Evolutionary conservation across 2,797 vertebrate genomes (phyloP).

Genomic region (Pagetopsis macropterus): DNA sequence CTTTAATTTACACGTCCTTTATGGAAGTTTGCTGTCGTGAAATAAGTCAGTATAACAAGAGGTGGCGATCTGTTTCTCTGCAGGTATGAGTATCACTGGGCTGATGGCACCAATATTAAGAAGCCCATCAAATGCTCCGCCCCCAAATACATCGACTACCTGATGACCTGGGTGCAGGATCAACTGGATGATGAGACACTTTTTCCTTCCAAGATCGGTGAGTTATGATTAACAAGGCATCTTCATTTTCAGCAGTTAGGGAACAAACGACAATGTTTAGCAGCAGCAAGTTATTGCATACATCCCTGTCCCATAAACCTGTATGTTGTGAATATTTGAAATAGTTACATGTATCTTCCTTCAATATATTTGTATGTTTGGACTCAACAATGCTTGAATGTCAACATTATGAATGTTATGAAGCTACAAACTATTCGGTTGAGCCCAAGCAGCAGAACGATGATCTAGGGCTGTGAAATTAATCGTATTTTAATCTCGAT

Average conservation of each 20-base stretch:
- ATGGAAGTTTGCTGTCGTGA: not conserved
- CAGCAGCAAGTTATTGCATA: not conserved
- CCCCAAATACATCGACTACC: slow-evolving; percentile 96
- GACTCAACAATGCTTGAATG: too few species aligned
- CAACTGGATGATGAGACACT: slow-evolving; percentile 97
- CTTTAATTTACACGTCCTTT: not conserved
- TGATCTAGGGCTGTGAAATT: not conserved
- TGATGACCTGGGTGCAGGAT: slow-evolving; percentile 99
- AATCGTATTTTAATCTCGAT: too few species aligned
- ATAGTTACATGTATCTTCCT: too few species aligned
- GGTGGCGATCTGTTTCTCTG: slow-evolving; percentile 1
- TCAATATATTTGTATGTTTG: too few species aligned
- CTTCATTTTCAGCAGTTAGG: not conserved
- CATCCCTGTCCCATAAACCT: not conserved
- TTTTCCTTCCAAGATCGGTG: slow-evolving; percentile 96
- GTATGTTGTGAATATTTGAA: too few species aligned
- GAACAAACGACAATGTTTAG: not conserved
- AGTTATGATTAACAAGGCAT: slow-evolving; percentile 45
- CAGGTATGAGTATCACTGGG: slow-evolving; percentile 98
- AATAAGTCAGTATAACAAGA: not conserved
- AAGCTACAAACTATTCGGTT: too few species aligned
- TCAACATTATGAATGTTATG: too few species aligned
- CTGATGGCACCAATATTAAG: slow-evolving; percentile 97
- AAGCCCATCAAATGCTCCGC: slow-evolving; percentile 97
- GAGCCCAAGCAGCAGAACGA: too few species aligned